Conservation (phyloP, 53 echinoderm and acorn worm species). For the Echinometra lucunter region DNA sequence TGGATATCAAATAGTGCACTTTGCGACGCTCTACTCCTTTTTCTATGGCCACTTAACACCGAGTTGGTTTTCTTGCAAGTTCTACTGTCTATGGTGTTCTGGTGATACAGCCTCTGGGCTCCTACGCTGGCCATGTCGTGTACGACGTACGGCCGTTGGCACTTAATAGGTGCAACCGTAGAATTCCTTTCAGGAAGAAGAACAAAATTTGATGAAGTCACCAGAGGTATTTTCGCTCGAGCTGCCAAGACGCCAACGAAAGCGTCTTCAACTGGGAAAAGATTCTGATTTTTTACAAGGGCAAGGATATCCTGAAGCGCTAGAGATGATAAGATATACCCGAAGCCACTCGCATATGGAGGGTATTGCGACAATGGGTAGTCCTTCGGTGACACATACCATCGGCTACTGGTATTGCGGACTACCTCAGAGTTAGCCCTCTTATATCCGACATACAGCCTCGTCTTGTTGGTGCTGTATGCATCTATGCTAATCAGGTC, state of each 20-base stretch:
- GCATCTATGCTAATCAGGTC: conserved; percentile 41
- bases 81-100: conserved; percentile 2
- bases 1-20: background rate
- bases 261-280: conserved; percentile 87
- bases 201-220: conserved; percentile 80
- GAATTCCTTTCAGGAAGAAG: background rate
- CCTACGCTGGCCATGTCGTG: background rate
- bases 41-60: too few relatives aligned
- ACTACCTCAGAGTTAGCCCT: conserved; percentile 56
- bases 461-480: background rate
- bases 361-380: conserved; percentile 71
- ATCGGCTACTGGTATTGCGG: conserved; percentile 64
- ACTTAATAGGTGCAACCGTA: background rate
- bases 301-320: conserved; percentile 77
- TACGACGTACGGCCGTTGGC: conserved; percentile 37
- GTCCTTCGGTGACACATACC: conserved; percentile 71
- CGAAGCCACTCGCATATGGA: conserved; percentile 82
- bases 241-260: conserved; percentile 85
- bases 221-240: conserved; percentile 53
- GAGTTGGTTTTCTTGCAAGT: background rate
- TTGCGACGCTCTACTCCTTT: background rate
- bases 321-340: conserved; percentile 81
- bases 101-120: background rate
- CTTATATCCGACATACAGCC: conserved; percentile 78
- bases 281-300: conserved; percentile 68